phyloP scores from a whole-genome alignment of 2,888 invertebrate species.

The Prionchulus punctatus region DNA sequence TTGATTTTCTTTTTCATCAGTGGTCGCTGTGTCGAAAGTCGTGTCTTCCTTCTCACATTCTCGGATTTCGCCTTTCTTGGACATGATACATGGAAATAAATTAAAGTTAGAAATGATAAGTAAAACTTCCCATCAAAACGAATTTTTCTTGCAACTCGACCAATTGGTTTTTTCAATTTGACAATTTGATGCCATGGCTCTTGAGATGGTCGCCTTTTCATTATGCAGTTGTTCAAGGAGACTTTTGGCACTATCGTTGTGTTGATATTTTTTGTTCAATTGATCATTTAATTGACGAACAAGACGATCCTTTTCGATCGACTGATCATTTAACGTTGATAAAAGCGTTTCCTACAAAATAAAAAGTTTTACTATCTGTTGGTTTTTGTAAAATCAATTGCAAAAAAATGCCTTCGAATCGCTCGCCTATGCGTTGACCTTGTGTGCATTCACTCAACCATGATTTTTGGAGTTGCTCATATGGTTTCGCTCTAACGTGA shows the following conservation, averaged over 20 bases:
- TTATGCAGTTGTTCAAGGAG: constrained; percentile 66
- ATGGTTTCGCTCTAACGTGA: no score
- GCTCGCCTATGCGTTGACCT: no score
- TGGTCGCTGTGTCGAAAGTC: no score
- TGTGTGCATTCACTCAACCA: no score
- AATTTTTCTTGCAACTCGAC: constrained; percentile 68
- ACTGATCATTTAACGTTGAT: not conserved
- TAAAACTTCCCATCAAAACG: constrained; percentile 60
- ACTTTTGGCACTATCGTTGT: constrained; percentile 13
- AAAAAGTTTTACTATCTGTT: not conserved
- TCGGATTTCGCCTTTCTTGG: no score
- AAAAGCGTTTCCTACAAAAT: not conserved
- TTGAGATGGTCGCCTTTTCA: constrained; percentile 78
- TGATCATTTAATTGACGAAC: not conserved
- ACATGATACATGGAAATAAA: no score
- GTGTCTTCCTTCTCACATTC: no score
- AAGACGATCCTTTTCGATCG: not conserved
- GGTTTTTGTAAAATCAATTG: not conserved
- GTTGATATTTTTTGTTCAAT: not conserved
- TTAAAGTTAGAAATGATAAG: no score
- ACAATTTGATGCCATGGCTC: constrained; percentile 70
- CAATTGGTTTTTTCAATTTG: no score
- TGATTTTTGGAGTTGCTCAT: no score
- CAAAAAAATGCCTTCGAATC: no score
- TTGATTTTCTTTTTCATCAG: no score